These are phyloP conservation scores for Brachynemurus nebulosus DNA, from an alignment of 2,888 invertebrate genomes.

Conservation along the genomic window DNA sequence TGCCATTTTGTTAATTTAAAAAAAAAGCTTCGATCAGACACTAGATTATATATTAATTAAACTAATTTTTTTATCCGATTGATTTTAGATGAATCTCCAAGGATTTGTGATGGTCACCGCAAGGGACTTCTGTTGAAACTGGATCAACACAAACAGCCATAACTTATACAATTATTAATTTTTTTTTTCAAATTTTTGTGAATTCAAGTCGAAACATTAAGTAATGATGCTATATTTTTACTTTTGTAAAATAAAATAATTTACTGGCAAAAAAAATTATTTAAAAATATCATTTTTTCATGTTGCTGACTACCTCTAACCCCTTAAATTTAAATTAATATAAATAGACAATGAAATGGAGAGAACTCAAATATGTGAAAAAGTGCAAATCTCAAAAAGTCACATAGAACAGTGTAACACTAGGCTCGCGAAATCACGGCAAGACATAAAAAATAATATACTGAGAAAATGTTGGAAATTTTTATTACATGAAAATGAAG, in stretches of 20 bases:
- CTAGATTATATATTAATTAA: neutral
- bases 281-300: neutral
- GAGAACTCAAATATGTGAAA: too few relatives aligned
- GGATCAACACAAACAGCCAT: conserved; percentile 16
- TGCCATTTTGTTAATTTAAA: neutral
- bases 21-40: neutral
- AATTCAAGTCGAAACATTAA: neutral
- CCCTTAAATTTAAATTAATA: too few relatives aligned
- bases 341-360: too few relatives aligned
- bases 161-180: neutral
- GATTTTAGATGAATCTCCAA: neutral
- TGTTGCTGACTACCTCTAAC: neutral
- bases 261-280: neutral
- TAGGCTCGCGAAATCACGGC: too few relatives aligned
- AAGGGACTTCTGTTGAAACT: conserved; percentile 21
- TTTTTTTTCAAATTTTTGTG: neutral
- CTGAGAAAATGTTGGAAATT: too few relatives aligned
- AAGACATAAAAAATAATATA: too few relatives aligned
- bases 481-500: too few relatives aligned
- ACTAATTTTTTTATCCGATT: neutral
- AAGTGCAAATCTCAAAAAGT: too few relatives aligned
- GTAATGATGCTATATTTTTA: neutral
- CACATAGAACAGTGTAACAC: too few relatives aligned
- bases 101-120: conserved; percentile 16
- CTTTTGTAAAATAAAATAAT: neutral